Evolutionary conservation across 2,888 invertebrate species (phyloP).

Genomic region (Catonia carolina): DNA sequence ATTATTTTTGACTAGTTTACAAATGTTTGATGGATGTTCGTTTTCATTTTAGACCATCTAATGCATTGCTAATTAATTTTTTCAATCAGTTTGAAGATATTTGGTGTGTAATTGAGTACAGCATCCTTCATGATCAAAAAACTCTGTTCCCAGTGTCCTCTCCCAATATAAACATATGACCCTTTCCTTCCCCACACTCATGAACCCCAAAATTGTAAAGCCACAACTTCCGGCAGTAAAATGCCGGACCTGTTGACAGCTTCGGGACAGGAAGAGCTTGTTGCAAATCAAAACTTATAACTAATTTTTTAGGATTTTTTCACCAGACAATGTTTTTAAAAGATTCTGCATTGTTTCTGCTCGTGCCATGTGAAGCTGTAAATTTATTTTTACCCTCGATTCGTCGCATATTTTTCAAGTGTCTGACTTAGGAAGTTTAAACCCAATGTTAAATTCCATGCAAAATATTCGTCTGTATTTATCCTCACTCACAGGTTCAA

Average conservation of each 20-base stretch:
- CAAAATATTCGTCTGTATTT: not conserved
- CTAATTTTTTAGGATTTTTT: not conserved
- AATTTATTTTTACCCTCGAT: not conserved
- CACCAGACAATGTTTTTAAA: not conserved
- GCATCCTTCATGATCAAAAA: no score
- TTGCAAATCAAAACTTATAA: not conserved
- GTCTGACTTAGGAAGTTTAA: not conserved
- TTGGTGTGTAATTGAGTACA: no score
- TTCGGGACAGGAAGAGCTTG: not conserved
- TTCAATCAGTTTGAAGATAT: no score
- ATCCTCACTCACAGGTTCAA: not conserved
- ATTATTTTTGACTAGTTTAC: no score
- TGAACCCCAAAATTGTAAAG: not conserved
- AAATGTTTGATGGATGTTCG: no score
- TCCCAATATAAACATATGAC: no score
- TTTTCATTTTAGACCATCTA: no score
- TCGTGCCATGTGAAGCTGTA: not conserved
- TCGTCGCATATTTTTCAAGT: not conserved
- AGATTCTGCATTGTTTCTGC: not conserved
- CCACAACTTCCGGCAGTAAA: not conserved
- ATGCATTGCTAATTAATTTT: no score
- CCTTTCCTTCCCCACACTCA: no score
- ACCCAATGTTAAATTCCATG: not conserved
- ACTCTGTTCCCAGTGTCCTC: no score
- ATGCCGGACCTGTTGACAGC: not conserved